Conservation (phyloP, 1,140 invertebrate species). For the Heliconius himera region DNA sequence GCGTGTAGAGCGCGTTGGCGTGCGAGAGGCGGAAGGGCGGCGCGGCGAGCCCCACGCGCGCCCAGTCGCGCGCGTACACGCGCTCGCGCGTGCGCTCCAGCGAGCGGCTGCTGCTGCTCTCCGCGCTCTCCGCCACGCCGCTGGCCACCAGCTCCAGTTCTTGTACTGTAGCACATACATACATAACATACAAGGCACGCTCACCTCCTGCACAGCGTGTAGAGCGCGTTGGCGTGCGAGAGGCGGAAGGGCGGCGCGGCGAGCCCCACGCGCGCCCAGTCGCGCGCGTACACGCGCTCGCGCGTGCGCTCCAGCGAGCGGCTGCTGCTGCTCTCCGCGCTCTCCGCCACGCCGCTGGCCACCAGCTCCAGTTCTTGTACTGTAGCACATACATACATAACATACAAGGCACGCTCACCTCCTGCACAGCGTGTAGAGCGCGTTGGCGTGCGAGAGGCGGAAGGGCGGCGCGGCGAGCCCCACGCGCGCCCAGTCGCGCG, state of each 20-base stretch:
- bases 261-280: conserved; percentile 94
- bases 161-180: conserved; percentile 83
- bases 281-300: conserved; percentile 94
- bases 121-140: conserved; percentile 58
- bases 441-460: conserved; percentile 93
- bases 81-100: conserved; percentile 93
- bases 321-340: conserved; percentile 84
- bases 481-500: conserved; percentile 94
- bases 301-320: conserved; percentile 93
- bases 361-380: conserved; percentile 86
- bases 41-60: conserved; percentile 88
- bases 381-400: too few relatives aligned
- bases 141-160: conserved; percentile 83
- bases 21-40: conserved; percentile 89
- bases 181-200: too few relatives aligned
- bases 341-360: conserved; percentile 54
- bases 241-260: conserved; percentile 86
- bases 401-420: too few relatives aligned
- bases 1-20: conserved; percentile 93
- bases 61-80: conserved; percentile 96
- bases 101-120: conserved; percentile 88
- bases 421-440: conserved; percentile 92
- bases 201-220: conserved; percentile 93
- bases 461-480: conserved; percentile 86
- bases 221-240: conserved; percentile 93